Percentiles rank a stretch among this genome's conserved stretches.
phyloP scores from a whole-genome alignment of 2,113 vertebrate species.

The Toxotes jaculatrix region DNA sequence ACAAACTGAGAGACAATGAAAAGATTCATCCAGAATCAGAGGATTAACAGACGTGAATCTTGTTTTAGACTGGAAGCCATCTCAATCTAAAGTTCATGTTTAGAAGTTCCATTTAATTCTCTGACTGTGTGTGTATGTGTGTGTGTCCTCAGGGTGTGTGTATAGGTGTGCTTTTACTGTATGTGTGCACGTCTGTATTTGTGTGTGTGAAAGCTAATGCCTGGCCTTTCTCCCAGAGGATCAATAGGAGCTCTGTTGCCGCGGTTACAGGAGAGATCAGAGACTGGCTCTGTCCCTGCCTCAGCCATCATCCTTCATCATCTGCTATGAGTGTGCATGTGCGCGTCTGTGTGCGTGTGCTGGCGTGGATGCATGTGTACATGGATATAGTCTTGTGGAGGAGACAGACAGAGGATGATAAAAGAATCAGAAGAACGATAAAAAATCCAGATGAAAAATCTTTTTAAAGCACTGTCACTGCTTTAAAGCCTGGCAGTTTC shows the following conservation, averaged over 20 bases:
- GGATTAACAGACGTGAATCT: conserved; percentile 24
- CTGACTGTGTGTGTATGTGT: background rate
- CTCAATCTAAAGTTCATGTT: conserved; percentile 22
- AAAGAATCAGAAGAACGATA: conserved; percentile 47
- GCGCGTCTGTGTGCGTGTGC: conserved; percentile 14
- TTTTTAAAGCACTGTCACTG: conserved; percentile 58
- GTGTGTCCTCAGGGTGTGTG: conserved; percentile 29
- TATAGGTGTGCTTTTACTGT: conserved; percentile 23
- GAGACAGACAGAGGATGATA: conserved; percentile 56
- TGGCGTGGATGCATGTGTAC: background rate
- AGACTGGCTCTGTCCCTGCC: conserved; percentile 80
- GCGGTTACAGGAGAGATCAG: conserved; percentile 82
- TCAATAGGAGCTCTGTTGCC: conserved; percentile 85
- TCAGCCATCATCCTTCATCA: conserved; percentile 74
- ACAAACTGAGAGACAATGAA: conserved; percentile 20
- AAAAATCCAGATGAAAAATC: conserved; percentile 52
- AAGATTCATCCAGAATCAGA: conserved; percentile 19
- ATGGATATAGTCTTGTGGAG: conserved; percentile 14
- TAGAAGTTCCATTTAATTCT: conserved; percentile 17
- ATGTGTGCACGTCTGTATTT: conserved; percentile 36
- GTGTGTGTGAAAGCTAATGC: conserved; percentile 65
- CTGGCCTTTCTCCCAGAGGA: conserved; percentile 75
- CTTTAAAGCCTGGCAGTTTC: conserved; percentile 62
- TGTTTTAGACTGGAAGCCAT: conserved; percentile 13
- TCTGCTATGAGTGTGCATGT: conserved; percentile 46